phyloP scores from a whole-genome alignment of 2,888 invertebrate species.

The Thumatha senex region DNA sequence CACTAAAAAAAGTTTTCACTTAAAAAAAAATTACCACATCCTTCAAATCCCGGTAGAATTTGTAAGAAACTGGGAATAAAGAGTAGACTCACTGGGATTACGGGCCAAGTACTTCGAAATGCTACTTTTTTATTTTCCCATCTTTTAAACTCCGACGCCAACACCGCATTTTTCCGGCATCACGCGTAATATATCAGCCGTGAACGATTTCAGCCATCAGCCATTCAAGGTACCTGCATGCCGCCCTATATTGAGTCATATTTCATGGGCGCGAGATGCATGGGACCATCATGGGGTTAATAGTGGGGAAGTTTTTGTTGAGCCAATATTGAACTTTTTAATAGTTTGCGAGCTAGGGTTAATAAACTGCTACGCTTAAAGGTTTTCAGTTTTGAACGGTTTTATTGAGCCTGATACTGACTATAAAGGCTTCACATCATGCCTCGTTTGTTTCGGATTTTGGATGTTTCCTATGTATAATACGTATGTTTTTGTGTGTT shows the following conservation, averaged over 20 bases:
- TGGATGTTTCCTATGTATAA: no score
- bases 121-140: background rate
- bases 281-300: conserved; percentile 25
- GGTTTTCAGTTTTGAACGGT: no score
- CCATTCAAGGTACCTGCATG: conserved; percentile 27
- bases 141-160: conserved; percentile 11
- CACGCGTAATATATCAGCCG: conserved; percentile 30
- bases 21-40: no score
- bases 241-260: conserved; percentile 35
- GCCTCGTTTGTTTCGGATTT: no score
- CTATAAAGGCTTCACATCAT: no score
- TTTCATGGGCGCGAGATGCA: conserved; percentile 38
- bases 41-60: no score
- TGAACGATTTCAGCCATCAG: conserved; percentile 36
- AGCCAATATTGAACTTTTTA: conserved; percentile 4
- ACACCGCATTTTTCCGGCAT: conserved; percentile 27
- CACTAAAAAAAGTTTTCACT: no score
- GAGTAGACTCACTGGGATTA: no score
- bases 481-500: no score
- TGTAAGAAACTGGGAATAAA: no score
- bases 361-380: background rate
- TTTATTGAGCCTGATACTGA: no score
- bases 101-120: no score
- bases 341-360: background rate
- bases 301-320: conserved; percentile 11